Percentiles rank a stretch among this genome's conserved stretches.
phyloP scores from a whole-genome alignment of 53 echinoderm and acorn worm species.

The Zoroaster sp. region DNA sequence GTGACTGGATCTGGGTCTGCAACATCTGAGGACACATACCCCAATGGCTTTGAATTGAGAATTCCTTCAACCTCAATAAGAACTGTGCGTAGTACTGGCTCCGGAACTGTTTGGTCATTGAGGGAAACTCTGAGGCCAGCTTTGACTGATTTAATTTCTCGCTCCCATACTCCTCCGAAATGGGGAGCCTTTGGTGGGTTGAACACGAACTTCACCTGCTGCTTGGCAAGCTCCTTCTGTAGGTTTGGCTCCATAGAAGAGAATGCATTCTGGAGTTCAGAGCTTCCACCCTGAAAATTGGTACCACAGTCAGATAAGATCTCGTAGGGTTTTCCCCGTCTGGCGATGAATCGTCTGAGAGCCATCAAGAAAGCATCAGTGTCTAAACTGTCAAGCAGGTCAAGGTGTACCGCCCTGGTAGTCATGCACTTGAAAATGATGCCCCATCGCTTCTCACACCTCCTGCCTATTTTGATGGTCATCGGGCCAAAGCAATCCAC shows the following conservation, averaged over 20 bases:
- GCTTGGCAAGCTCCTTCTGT: neutral
- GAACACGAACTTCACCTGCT: neutral
- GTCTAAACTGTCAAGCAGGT: neutral
- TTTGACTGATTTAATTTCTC: too few species aligned
- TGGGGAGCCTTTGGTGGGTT: too few species aligned
- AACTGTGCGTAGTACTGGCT: too few species aligned
- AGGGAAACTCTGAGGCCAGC: too few species aligned
- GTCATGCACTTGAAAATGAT: conserved; percentile 28
- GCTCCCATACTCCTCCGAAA: too few species aligned
- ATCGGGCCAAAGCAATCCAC: conserved; percentile 43
- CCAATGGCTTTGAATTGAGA: too few species aligned
- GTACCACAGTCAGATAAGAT: conserved; percentile 2
- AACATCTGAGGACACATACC: too few species aligned
- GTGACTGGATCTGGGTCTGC: too few species aligned
- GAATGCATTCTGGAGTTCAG: neutral
- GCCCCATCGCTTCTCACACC: too few species aligned
- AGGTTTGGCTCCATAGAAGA: neutral
- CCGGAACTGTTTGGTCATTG: too few species aligned
- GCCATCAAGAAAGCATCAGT: conserved; percentile 9
- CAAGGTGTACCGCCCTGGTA: neutral
- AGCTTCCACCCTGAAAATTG: conserved; percentile 16
- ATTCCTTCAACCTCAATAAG: too few species aligned
- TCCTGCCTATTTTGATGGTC: too few species aligned
- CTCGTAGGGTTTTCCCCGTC: neutral
- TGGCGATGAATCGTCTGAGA: neutral